phyloP scores from a whole-genome alignment of 1,140 invertebrate species.

The Dendrolimus kikuchii region DNA sequence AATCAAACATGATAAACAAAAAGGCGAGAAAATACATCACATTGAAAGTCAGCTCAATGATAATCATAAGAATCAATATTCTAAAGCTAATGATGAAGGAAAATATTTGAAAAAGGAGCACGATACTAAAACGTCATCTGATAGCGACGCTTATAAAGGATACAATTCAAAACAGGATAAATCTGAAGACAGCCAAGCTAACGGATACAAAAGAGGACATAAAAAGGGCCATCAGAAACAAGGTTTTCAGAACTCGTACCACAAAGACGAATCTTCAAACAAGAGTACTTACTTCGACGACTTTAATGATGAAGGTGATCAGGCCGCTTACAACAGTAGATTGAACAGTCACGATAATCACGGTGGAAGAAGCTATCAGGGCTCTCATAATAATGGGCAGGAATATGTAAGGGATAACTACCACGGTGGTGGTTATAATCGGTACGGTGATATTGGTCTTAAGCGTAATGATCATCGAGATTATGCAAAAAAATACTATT shows the following conservation, averaged over 20 bases:
- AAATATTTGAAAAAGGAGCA: slow-evolving; percentile 64
- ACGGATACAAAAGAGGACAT: slow-evolving; percentile 69
- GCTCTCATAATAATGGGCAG: slow-evolving; percentile 60
- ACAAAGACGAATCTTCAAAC: slow-evolving; percentile 78
- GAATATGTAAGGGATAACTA: slow-evolving; percentile 56
- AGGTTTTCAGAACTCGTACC: slow-evolving; percentile 77
- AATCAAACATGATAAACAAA: slow-evolving; percentile 55
- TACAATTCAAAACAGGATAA: slow-evolving; percentile 58
- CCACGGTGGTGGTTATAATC: slow-evolving; percentile 63
- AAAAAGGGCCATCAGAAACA: slow-evolving; percentile 77
- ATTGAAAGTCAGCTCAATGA: slow-evolving; percentile 56
- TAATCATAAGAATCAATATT: slow-evolving; percentile 57
- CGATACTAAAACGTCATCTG: slow-evolving; percentile 51
- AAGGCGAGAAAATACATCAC: slow-evolving; percentile 61
- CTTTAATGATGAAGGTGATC: slow-evolving; percentile 73
- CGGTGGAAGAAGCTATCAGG: slow-evolving; percentile 61
- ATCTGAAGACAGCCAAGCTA: slow-evolving; percentile 54
- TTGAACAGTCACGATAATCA: slow-evolving; percentile 67
- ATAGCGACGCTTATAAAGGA: slow-evolving; percentile 57
- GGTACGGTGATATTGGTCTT: slow-evolving; percentile 62
- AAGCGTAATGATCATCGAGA: slow-evolving; percentile 62
- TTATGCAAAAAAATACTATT: slow-evolving; percentile 70
- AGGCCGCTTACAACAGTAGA: slow-evolving; percentile 67
- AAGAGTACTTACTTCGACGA: slow-evolving; percentile 78
- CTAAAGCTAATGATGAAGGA: slow-evolving; percentile 59